Conservation (phyloP, 2,113 vertebrate genomes). For the Labrus mixtus region DNA sequence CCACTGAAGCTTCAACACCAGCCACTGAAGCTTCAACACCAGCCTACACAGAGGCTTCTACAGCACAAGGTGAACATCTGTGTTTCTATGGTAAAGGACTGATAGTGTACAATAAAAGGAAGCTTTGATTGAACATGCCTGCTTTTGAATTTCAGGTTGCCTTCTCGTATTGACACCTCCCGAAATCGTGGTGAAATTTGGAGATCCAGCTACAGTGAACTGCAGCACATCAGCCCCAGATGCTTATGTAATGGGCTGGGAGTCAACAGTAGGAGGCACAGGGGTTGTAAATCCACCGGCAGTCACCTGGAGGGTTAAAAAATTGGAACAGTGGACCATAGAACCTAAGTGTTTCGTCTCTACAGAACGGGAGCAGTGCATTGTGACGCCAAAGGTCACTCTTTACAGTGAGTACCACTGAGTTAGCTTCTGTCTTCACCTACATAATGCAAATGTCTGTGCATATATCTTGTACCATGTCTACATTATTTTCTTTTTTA, state of each 20-base stretch:
- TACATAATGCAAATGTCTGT: neutral
- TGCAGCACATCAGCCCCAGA: constrained; percentile 35
- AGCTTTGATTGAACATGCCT: constrained; percentile 19
- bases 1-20: too few relatives aligned
- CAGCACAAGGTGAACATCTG: neutral
- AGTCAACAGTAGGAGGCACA: neutral
- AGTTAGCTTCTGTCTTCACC: neutral
- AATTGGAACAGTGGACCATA: constrained; percentile 23
- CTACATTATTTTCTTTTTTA: neutral
- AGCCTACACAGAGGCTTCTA: neutral
- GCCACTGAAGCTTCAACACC: too few relatives aligned
- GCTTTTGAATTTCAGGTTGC: constrained; percentile 35
- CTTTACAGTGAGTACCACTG: constrained; percentile 73
- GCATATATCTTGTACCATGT: neutral
- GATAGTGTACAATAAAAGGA: neutral
- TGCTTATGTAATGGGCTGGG: constrained; percentile 29
- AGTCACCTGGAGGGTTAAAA: constrained; percentile 16
- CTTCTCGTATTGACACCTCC: constrained; percentile 10
- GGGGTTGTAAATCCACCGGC: rapidly evolving
- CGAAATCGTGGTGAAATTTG: constrained; percentile 53
- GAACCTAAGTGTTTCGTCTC: constrained; percentile 1
- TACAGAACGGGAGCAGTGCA: rapidly evolving
- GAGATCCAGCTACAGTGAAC: constrained; percentile 44
- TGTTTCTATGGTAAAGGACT: neutral
- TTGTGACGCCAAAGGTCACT: neutral